Percentiles rank a stretch among this genome's conserved stretches.
Evolutionary conservation across 2,113 vertebrate genomes (phyloP).

Genomic region (Phalacrocorax carbo): DNA sequence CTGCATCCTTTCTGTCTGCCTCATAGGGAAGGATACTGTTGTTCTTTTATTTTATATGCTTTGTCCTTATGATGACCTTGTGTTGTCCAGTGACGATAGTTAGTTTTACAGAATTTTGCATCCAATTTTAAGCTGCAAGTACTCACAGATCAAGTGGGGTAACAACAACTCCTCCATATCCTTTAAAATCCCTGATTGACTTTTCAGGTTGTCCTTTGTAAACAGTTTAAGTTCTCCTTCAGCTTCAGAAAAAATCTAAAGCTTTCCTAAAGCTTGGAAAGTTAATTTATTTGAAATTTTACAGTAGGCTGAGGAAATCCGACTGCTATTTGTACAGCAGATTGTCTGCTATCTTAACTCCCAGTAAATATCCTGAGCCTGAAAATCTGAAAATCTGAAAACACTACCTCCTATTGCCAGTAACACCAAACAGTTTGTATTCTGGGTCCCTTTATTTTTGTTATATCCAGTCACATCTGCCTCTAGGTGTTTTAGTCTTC

Average conservation of each 20-base stretch:
- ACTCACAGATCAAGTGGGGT: background rate
- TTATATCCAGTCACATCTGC: background rate
- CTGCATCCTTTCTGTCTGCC: background rate
- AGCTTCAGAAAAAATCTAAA: background rate
- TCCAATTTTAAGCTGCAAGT: background rate
- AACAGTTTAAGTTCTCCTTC: background rate
- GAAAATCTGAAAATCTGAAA: background rate
- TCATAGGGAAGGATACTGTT: background rate
- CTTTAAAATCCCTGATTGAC: background rate
- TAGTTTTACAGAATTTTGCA: background rate
- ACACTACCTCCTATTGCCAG: background rate
- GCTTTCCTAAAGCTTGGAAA: background rate
- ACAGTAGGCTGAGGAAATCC: background rate
- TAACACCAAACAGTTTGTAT: background rate
- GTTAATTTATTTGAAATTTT: background rate
- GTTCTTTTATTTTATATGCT: background rate
- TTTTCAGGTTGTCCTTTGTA: background rate
- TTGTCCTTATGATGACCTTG: background rate
- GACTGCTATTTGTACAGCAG: background rate
- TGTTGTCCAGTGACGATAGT: background rate
- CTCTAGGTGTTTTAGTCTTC: background rate
- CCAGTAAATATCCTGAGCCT: background rate
- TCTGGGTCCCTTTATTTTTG: background rate
- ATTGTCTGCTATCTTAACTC: background rate
- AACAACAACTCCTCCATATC: background rate